Evolutionary conservation across 2,797 vertebrate species (phyloP).

Genomic region (Psittacula derbiana): DNA sequence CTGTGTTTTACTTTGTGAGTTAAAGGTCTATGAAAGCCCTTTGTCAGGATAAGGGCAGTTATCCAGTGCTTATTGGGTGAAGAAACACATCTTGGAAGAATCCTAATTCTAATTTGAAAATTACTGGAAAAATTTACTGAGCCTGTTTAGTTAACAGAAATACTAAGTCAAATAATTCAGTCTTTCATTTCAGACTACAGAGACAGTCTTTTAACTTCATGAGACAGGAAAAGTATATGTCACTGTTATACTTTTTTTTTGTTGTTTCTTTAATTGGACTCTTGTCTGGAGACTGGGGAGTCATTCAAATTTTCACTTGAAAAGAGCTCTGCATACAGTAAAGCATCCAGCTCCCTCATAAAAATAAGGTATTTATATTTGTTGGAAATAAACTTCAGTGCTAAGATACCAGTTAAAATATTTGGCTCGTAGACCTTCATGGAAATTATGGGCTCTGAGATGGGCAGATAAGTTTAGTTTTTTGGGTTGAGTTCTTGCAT

Average conservation of each 20-base stretch:
- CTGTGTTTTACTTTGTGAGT: not conserved
- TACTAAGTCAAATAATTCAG: conserved; percentile 21
- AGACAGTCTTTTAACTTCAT: conserved; percentile 34
- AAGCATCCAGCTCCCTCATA: not conserved
- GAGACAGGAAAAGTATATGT: conserved; percentile 34
- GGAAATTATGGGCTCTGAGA: not conserved
- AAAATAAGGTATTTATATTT: not conserved
- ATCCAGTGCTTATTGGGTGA: not conserved
- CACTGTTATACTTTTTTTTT: not conserved
- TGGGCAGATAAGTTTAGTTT: not conserved
- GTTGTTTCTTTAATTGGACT: not conserved
- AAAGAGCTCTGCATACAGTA: not conserved
- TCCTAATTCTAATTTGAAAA: conserved; percentile 42
- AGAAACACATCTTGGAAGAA: conserved; percentile 38
- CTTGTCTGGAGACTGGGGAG: not conserved
- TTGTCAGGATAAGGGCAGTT: not conserved
- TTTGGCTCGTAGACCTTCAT: not conserved
- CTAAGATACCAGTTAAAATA: not conserved
- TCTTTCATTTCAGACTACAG: conserved; percentile 45
- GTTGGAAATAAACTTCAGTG: not conserved
- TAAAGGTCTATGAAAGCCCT: not conserved
- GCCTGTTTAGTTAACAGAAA: conserved; percentile 24
- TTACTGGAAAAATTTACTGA: conserved; percentile 52
- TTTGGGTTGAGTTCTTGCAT: not conserved
- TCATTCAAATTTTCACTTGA: conserved; percentile 5